phyloP scores from a whole-genome alignment of 2,888 invertebrate genomes.

The Heliconius cydno region DNA sequence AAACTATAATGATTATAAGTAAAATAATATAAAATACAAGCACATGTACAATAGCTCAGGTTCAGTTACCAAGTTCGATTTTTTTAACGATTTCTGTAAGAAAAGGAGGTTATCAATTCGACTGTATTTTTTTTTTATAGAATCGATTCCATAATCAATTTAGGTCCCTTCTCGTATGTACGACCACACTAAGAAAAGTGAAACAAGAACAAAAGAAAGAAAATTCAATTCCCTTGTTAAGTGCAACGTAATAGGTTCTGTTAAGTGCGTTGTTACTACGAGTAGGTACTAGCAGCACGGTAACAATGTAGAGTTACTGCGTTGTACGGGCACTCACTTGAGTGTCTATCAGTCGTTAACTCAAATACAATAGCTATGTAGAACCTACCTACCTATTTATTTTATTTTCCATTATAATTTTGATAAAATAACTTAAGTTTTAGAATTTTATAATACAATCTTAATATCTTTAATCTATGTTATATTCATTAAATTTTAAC shows the following conservation, averaged over 20 bases:
- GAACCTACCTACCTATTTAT: not conserved
- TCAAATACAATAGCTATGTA: not conserved
- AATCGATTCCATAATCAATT: not conserved
- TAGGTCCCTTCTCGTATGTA: not conserved
- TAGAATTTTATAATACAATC: too few relatives aligned
- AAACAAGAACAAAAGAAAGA: not conserved
- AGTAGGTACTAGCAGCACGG: not conserved
- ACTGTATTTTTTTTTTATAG: too few relatives aligned
- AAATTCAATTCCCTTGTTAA: conserved; percentile 39
- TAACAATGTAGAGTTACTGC: conserved; percentile 11
- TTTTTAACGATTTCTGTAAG: too few relatives aligned
- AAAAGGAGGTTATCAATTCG: too few relatives aligned
- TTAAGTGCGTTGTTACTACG: conserved; percentile 29
- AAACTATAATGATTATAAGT: too few relatives aligned
- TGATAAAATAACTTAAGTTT: too few relatives aligned
- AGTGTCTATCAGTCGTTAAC: conserved; percentile 13
- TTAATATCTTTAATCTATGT: too few relatives aligned
- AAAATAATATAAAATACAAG: too few relatives aligned
- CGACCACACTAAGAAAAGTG: not conserved
- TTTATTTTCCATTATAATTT: not conserved
- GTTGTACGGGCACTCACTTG: not conserved
- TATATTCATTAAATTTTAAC: not conserved
- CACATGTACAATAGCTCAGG: too few relatives aligned
- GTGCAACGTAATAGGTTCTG: conserved; percentile 43
- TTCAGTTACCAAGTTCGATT: not conserved